Evolutionary conservation across 2,797 vertebrate species (phyloP).

Genomic region (Sarcophilus harrisii): DNA sequence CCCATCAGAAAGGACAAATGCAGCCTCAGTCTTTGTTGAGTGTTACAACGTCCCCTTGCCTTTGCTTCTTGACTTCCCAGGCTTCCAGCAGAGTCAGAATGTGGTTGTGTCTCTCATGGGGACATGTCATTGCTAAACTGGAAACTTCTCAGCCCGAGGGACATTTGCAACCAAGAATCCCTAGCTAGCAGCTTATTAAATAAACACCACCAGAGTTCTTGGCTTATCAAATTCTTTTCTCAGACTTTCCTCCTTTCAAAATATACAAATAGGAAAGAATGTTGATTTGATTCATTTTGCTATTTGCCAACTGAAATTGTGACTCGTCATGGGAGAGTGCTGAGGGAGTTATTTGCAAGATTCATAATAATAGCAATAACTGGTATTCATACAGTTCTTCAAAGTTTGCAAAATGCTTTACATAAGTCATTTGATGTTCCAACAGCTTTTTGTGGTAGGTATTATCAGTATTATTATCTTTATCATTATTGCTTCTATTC

Average conservation of each 20-base stretch:
- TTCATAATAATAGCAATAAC: background rate
- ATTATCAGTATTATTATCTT: background rate
- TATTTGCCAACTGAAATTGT: background rate
- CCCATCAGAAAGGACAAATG: conserved; percentile 77
- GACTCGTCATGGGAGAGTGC: background rate
- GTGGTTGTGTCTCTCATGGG: conserved; percentile 65
- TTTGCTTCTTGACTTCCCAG: conserved; percentile 70
- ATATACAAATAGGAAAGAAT: conserved; percentile 11
- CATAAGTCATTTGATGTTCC: background rate
- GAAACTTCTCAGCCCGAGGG: conserved; percentile 60
- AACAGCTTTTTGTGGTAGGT: background rate
- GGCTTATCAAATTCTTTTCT: conserved; percentile 45
- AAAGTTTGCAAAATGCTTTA: background rate
- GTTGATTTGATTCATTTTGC: background rate
- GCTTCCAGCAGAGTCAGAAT: conserved; percentile 65
- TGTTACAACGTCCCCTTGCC: conserved; percentile 64
- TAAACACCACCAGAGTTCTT: conserved; percentile 29
- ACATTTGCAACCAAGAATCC: conserved; percentile 60
- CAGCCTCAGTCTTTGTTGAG: conserved; percentile 59
- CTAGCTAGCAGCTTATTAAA: conserved; percentile 59
- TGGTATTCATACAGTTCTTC: background rate
- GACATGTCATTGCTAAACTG: conserved; percentile 62
- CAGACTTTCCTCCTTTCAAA: conserved; percentile 32
- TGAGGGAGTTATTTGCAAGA: conserved; percentile 57
- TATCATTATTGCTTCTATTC: background rate